Conservation (phyloP, 2,113 vertebrate genomes). For the Leuciscus idus region DNA sequence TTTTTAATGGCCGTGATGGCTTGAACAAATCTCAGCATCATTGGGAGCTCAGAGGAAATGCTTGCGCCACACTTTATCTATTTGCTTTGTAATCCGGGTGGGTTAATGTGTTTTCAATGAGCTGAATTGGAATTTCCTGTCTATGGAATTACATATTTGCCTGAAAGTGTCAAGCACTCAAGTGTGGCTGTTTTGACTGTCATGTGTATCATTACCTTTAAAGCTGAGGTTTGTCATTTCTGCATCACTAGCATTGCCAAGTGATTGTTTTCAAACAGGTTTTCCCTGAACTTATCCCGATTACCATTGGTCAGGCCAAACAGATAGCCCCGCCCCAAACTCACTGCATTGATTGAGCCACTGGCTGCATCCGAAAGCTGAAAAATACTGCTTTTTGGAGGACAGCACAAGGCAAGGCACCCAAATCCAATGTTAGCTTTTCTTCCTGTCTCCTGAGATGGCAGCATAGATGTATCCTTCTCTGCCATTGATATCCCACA, state of each 20-base stretch:
- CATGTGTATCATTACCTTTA: background rate
- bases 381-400: too few species aligned
- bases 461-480: too few species aligned
- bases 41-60: slow-evolving; percentile 38
- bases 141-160: slow-evolving; percentile 38
- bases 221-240: background rate
- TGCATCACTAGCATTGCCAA: background rate
- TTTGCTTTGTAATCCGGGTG: slow-evolving; percentile 54
- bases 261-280: background rate
- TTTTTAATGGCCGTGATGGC: slow-evolving; percentile 49
- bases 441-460: too few species aligned
- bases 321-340: background rate
- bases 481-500: too few species aligned
- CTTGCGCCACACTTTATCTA: slow-evolving; percentile 45
- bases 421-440: too few species aligned
- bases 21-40: slow-evolving; percentile 45
- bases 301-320: background rate
- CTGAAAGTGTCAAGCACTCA: background rate
- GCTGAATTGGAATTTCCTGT: slow-evolving; percentile 34
- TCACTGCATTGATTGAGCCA: background rate
- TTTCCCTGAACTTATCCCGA: background rate
- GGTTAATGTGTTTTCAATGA: slow-evolving; percentile 51
- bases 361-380: background rate
- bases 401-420: too few species aligned
- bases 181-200: background rate